Conservation (phyloP, 2,113 vertebrate species). For the Megaleporinus macrocephalus region DNA sequence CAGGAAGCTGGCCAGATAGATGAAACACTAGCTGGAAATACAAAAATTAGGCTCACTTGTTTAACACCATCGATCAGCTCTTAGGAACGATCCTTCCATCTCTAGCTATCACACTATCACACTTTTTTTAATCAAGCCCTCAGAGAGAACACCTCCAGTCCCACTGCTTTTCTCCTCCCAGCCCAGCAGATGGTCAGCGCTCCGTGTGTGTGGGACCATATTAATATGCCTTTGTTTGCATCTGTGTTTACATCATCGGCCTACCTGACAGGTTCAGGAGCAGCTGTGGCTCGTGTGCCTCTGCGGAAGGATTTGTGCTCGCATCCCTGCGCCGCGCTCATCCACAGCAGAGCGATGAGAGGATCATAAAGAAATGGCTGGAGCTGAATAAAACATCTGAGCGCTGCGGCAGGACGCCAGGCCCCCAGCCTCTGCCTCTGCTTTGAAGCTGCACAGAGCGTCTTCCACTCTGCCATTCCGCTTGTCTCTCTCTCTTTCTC, state of each 20-base stretch:
- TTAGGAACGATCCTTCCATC: too few species aligned
- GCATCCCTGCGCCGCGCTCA: neutral
- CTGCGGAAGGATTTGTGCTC: neutral
- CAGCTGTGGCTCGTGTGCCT: neutral
- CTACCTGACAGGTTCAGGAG: neutral
- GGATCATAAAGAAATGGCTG: conserved; percentile 11
- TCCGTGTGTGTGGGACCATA: neutral
- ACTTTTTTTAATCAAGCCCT: neutral
- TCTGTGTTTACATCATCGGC: neutral
- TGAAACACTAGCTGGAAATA: too few species aligned
- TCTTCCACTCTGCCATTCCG: conserved; percentile 27
- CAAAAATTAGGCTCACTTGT: too few species aligned
- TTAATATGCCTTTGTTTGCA: neutral
- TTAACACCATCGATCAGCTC: too few species aligned
- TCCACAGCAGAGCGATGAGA: conserved; percentile 19
- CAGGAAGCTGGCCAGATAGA: too few species aligned
- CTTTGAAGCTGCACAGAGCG: conserved; percentile 5
- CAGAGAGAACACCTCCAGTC: neutral
- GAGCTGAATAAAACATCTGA: conserved; percentile 35
- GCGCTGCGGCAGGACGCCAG: neutral
- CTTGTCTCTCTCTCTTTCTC: conserved; percentile 30
- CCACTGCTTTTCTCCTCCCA: neutral
- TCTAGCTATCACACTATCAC: too few species aligned
- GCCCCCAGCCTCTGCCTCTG: conserved; percentile 4
- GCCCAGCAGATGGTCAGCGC: neutral